A percentile compares a stretch with the other conserved stretches of the same genome.
Evolutionary conservation across 2,113 vertebrate genomes (phyloP).

Genomic region (pig (Sus scrofa)): T2T-Sscrofa CM000817.6:59454501-59455000

Average conservation of each 20-base stretch:
- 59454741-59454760: neutral
- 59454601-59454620: neutral
- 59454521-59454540: too few species aligned
- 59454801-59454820: neutral
- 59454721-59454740: neutral
- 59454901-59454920: neutral
- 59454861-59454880: neutral
- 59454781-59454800: neutral
- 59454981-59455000: neutral
- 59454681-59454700: neutral
- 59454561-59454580: too few species aligned
- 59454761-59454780: neutral
- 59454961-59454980: neutral
- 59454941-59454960: neutral
- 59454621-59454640: too few species aligned
- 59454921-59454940: neutral
- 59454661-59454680: neutral
- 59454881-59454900: too few species aligned
- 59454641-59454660: neutral
- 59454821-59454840: neutral
- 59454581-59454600: neutral
- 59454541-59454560: too few species aligned
- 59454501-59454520: too few species aligned
- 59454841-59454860: neutral
- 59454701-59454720: neutral